Evolutionary conservation across 2,797 vertebrate genomes (phyloP), one percentile per base, ranked within the genome.

Genomic region (Schizopygopsis pylzovi): DNA sequence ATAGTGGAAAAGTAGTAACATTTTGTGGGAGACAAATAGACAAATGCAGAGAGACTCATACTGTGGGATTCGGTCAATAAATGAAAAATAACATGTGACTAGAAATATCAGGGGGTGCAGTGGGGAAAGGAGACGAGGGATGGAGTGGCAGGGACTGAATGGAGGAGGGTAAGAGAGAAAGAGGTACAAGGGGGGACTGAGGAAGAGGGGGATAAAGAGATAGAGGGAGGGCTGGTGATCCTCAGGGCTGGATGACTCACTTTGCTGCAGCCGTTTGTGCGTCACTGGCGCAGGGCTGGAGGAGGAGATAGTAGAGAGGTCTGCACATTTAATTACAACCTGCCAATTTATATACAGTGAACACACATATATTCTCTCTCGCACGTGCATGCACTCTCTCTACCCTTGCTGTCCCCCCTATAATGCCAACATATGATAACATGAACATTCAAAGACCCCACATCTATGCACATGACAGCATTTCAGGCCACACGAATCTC

Each of bases 261-360:
- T 94, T 94, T 94, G 94, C 94, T 94, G 95, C 95, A 95, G 95
- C 94, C 89, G 94, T 93, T 94, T 93, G 95, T 96, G 95, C 95
- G 95, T 96, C 95, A 96, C 95, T 92, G 93, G 94, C 92, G 94
- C 94, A 87, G 95, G 94, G 96, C 95, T 95, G 95, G 95, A 95
- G 95, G 94, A 95, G 95, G 94, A 96, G 95, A 96, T 95, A 96
- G 95, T 95, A 93, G 94, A 95, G 94, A 96, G 94, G 95, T 95
- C 95, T 95, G 95, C 95, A 93, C 94, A 95, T 96, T 95, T 96
- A 96, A 96, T 96, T 96, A 96, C 95, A 95, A 94, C 94, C 94
- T 95, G 94, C 94, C 94, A 95, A 95, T 96, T 96, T 95, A 95
- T 94, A 96, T 94, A 94, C 94, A 95, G 94, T 95, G 93, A 93